A percentile compares a stretch with the other conserved stretches of the same genome.
phyloP scores from a whole-genome alignment of 1,140 invertebrate genomes.

The Drosophila parvula region DNA sequence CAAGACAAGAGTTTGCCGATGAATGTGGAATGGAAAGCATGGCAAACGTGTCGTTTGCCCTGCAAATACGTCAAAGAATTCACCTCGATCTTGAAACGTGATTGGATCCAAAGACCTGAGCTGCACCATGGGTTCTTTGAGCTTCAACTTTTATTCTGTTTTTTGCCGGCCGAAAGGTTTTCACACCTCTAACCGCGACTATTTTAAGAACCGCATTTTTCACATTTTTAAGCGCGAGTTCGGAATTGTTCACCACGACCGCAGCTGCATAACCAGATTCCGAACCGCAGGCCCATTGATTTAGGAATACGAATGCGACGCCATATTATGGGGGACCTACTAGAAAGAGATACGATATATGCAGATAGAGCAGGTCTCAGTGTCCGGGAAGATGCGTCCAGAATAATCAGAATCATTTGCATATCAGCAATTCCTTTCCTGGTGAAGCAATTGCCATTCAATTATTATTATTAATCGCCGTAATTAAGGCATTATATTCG shows the following conservation, averaged over 20 bases:
- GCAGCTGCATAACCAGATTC: slow-evolving; percentile 50
- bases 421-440: slow-evolving; percentile 7
- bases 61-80: slow-evolving; percentile 62
- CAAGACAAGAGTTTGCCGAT: slow-evolving; percentile 1
- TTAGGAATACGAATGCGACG: slow-evolving; percentile 6
- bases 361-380: slow-evolving; percentile 3
- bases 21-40: slow-evolving; percentile 38
- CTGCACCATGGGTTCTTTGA: slow-evolving; percentile 7
- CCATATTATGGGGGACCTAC: neutral
- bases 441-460: neutral
- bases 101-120: slow-evolving; percentile 42
- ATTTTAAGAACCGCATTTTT: slow-evolving; percentile 63
- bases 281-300: neutral
- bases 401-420: slow-evolving; percentile 8
- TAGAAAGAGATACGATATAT: neutral
- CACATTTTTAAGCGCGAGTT: slow-evolving; percentile 56
- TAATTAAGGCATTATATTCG: slow-evolving; percentile 4
- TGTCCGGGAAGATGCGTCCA: slow-evolving; percentile 14
- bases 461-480: slow-evolving; percentile 27
- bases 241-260: slow-evolving; percentile 45
- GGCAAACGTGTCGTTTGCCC: slow-evolving; percentile 65
- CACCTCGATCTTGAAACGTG: slow-evolving; percentile 83
- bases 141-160: neutral
- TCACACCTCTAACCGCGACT: slow-evolving; percentile 58
- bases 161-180: slow-evolving; percentile 40